A percentile compares a stretch with the other conserved stretches of the same genome.
Conservation (phyloP, 2,888 invertebrate species). For the Lathronympha strigana region DNA sequence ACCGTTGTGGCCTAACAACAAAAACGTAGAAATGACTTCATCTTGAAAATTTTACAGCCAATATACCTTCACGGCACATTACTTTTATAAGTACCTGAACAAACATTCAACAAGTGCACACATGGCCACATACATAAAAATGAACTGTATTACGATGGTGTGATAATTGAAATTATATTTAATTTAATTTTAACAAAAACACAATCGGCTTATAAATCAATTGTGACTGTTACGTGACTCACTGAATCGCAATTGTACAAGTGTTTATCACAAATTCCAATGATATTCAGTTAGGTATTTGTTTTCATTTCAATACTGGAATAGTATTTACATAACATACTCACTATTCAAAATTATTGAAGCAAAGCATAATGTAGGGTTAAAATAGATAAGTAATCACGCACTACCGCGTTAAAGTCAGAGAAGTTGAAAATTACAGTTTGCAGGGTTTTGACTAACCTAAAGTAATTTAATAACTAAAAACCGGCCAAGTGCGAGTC, state of each 20-base stretch:
- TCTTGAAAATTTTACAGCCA: constrained; percentile 6
- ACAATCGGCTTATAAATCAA: constrained; percentile 17
- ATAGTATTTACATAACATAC: not conserved
- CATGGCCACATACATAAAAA: not conserved
- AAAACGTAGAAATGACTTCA: constrained; percentile 10
- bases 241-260: constrained; percentile 12
- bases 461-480: too few species aligned
- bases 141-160: not conserved
- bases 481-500: too few species aligned
- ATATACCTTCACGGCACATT: constrained; percentile 17
- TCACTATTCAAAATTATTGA: too few species aligned
- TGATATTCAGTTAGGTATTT: not conserved
- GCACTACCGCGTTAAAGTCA: too few species aligned
- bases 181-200: not conserved
- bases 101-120: constrained; percentile 18
- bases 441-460: too few species aligned
- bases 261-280: constrained; percentile 12
- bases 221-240: constrained; percentile 18
- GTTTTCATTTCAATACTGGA: not conserved
- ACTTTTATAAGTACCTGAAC: constrained; percentile 3
- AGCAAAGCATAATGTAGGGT: too few species aligned
- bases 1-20: too few species aligned
- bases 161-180: not conserved
- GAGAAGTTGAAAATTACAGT: too few species aligned
- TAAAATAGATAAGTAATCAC: too few species aligned